Evolutionary conservation across 2,113 vertebrate species (phyloP).

Genomic region (Gallinago jamesoni): DNA sequence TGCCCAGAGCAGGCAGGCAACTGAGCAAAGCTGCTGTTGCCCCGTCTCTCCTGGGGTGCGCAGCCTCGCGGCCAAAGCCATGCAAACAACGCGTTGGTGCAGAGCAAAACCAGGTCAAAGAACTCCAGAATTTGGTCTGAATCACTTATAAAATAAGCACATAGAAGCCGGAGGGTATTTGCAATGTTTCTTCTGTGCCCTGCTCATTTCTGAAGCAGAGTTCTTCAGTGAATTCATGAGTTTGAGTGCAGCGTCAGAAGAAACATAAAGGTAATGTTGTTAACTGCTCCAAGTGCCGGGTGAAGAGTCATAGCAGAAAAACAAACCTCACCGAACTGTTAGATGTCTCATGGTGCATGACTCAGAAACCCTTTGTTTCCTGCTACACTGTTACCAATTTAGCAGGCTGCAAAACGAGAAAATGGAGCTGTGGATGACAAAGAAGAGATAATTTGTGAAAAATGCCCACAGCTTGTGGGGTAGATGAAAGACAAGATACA

Average conservation of each 20-base stretch:
- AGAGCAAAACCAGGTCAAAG: background rate
- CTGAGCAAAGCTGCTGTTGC: background rate
- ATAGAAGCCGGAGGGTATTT: background rate
- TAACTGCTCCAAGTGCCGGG: background rate
- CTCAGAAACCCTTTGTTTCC: constrained; percentile 55
- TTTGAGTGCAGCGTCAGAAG: constrained; percentile 32
- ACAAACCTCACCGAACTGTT: constrained; percentile 15
- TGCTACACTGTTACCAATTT: constrained; percentile 24
- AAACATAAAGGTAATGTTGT: constrained; percentile 13
- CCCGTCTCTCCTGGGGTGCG: background rate
- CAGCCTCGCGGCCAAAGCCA: background rate
- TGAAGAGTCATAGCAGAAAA: constrained; percentile 46
- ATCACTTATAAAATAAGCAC: background rate
- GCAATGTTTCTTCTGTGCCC: background rate
- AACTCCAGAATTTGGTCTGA: background rate
- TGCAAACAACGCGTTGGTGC: background rate
- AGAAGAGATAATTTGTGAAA: constrained; percentile 41
- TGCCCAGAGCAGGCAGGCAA: rapidly evolving
- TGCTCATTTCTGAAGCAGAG: constrained; percentile 8
- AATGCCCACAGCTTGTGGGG: constrained; percentile 8
- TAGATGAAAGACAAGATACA: constrained; percentile 43
- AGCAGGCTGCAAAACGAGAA: constrained; percentile 47
- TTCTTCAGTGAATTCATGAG: background rate
- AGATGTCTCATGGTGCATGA: constrained; percentile 52
- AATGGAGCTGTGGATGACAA: constrained; percentile 32